These are phyloP conservation scores for Phymanthus crucifer DNA, from an alignment of 92 coral and sea anemone genomes.

Conservation along the genomic window DNA sequence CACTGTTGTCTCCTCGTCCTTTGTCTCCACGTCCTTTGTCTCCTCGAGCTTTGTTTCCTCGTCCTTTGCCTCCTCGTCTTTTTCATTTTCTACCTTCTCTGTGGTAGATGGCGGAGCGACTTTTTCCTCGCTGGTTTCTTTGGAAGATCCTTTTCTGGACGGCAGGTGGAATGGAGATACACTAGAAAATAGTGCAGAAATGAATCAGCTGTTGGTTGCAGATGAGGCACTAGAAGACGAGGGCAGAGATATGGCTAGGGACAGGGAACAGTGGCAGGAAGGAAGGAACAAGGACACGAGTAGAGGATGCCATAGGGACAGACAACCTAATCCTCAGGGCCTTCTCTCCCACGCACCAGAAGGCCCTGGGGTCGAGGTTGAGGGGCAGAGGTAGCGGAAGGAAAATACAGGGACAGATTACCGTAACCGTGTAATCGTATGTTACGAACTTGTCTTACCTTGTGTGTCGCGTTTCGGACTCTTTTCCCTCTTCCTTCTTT, in stretches of 20 bases:
- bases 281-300: not conserved
- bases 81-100: not conserved
- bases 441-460: not conserved
- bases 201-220: not conserved
- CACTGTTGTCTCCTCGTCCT: too few species aligned
- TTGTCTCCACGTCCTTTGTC: too few species aligned
- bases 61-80: not conserved
- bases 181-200: constrained; percentile 1
- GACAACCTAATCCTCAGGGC: too few species aligned
- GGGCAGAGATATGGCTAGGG: too few species aligned
- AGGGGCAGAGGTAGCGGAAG: not conserved
- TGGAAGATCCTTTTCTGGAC: constrained; percentile 16
- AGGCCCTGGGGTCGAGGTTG: not conserved
- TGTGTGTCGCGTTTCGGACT: not conserved
- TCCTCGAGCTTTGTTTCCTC: not conserved
- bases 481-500: constrained; percentile 1
- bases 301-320: not conserved
- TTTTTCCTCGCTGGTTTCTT: constrained; percentile 12
- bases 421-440: too few species aligned
- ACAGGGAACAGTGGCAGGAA: too few species aligned
- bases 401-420: too few species aligned
- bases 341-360: too few species aligned
- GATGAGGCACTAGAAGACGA: not conserved
- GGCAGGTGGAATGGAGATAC: constrained; percentile 23
- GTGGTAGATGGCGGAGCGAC: not conserved